Evolutionary conservation across 2,888 invertebrate genomes (phyloP).

Genomic region (Clanis bilineata): DNA sequence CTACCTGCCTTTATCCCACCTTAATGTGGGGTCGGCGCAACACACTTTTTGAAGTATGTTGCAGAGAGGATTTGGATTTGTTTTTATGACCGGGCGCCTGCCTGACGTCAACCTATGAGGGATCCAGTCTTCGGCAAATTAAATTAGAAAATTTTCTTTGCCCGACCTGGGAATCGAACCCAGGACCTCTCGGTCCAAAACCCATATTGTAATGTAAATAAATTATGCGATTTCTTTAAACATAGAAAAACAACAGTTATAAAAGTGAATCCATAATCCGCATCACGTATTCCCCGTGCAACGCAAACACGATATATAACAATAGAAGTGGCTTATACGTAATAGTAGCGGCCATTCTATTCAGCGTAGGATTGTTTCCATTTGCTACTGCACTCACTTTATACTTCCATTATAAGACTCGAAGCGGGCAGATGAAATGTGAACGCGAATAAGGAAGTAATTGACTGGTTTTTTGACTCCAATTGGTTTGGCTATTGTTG

Average conservation of each 20-base stretch:
- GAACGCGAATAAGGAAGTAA: constrained; percentile 8
- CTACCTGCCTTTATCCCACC: too few relatives aligned
- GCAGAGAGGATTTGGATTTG: too few relatives aligned
- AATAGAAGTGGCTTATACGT: constrained; percentile 2
- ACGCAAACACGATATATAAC: constrained; percentile 26
- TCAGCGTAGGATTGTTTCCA: constrained; percentile 22
- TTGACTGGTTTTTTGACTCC: background rate
- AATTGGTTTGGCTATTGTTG: constrained; percentile 18
- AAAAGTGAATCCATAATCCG: constrained; percentile 15
- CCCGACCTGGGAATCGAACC: too few relatives aligned
- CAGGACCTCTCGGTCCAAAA: too few relatives aligned
- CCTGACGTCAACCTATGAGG: too few relatives aligned
- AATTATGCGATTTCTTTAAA: too few relatives aligned
- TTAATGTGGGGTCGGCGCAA: too few relatives aligned
- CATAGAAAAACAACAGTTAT: background rate
- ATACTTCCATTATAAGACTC: constrained; percentile 27
- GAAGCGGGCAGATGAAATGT: constrained; percentile 21
- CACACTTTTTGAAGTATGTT: too few relatives aligned
- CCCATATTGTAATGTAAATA: too few relatives aligned
- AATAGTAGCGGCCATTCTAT: constrained; percentile 17
- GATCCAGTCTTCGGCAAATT: too few relatives aligned
- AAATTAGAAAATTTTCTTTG: too few relatives aligned
- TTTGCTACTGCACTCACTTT: constrained; percentile 24
- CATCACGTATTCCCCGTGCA: background rate
- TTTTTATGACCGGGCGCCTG: too few relatives aligned